Base-by-base conservation (phyloP, 2,797 vertebrate genomes). In the Leptoclinus maculatus region DNA sequence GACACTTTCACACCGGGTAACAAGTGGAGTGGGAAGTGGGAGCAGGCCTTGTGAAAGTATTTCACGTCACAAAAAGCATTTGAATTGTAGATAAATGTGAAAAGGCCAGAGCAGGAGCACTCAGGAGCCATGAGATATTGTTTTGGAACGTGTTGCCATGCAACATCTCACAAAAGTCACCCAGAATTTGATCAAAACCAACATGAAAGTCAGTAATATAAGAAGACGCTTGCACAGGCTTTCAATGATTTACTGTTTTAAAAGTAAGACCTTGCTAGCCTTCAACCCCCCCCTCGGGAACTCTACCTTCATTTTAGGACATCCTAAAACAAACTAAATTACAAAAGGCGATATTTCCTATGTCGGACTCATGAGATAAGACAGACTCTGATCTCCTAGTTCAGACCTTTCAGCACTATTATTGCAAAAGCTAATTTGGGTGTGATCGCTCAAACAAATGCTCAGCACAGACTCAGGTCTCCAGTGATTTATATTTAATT, bases 391-490 rank as follows among this genome's bases (percentile, higher is more conserved):
- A 69, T 67, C 32, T 58, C 21, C 8, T 36, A 39, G 41, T 76
- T 70, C 54, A 57, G 54, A 57, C 23, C n/a, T 36, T 58, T 72
- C 19, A 60, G 62, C 49, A 34, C 62, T 25, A 43, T 70, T 62
- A 66, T 74, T 69, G 41, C 27, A 14, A 76, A 81, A 81, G 66
- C 72, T 87, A 63, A 81, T 81, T 69, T 71, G 60, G 75, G 76
- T 66, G 62, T 45, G 51, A 66, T 74, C 41, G 67, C 80, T 59
- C 63, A 72, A 81, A 81, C 78, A 81, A 83, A 81, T 76, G 78
- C 70, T 80, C 19, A 47, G 67, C 19, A 32, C 36, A 45, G 41
- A 73, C 25, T 72, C 36, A 36, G 74, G 74, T 51, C 71, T 70
- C 66, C 9, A 12, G 69, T 66, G 71, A 57, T 51, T 73, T 71